Base-by-base conservation (phyloP, 2,113 vertebrate genomes). In the Pelusios castaneus region DNA sequence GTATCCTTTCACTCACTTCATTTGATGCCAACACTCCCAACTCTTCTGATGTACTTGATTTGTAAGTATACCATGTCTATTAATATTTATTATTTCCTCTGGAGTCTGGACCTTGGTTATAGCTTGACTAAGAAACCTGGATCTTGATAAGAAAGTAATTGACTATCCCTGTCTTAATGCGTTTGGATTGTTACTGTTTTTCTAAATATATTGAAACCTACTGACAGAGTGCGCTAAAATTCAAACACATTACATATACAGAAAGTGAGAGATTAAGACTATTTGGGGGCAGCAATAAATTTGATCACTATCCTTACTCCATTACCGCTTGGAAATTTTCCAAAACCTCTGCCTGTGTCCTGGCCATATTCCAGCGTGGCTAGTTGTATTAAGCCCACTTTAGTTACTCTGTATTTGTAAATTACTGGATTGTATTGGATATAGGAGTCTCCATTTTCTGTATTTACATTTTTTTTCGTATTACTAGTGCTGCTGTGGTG, bases 301-400 rank as follows among this genome's bases (percentile, higher is more conserved):
- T 95, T 95, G 90, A 94, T 94, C 89, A 95, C 93, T 56, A 81
- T 79, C 86, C 92, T 83, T 51, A 31, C 49, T 96, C 96, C 93
- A 96, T 96, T 96, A 97, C 85, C 76, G 82, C 83, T 82, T 97
- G 96, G 94, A 96, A 93, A 47, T 85, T 45, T 79, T 96, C 95
- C 96, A 96, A 89, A 29, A 93, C 79, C 96, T 0, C 16, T 47
- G 89, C 93, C 81, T 75, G 88, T 77, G 51, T 55, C 67, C 88
- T 94, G 92, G 96, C 89, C 70, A 92, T 22, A 88, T 88, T 94
- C 95, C 96, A 96, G 88, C 85, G 82, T 79, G 49, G 31, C 89
- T 81, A 75, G 95, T 90, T 93, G 55, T 54, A 21, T 92, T 96
- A 92, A 96, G 96, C 92, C 85, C 86, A 88, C 55, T 93, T 89